Conservation (phyloP, 2,797 vertebrate genomes). For the Alca torda region DNA sequence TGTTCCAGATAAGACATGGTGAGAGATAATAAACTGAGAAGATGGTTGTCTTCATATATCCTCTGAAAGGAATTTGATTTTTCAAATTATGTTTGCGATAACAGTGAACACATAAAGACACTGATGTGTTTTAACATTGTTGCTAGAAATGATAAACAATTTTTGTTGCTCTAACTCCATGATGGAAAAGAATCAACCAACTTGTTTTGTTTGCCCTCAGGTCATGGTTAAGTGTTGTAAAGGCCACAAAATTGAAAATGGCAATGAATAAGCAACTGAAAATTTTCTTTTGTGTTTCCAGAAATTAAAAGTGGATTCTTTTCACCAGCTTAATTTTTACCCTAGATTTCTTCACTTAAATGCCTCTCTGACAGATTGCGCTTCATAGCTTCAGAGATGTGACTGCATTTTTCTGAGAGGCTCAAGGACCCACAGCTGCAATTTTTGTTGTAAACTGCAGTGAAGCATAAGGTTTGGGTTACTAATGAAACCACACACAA, state of each 20-base stretch:
- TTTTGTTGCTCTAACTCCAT: conserved; percentile 39
- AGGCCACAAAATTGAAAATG: background rate
- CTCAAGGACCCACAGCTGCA: background rate
- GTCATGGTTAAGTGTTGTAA: conserved; percentile 18
- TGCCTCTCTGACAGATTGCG: background rate
- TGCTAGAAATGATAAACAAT: conserved; percentile 47
- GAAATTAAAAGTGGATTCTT: background rate
- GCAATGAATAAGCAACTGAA: background rate
- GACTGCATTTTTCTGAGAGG: background rate
- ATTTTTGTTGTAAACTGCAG: background rate
- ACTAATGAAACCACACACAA: background rate
- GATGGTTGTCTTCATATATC: background rate
- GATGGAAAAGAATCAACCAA: conserved; percentile 26
- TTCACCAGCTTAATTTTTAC: background rate
- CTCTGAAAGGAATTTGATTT: conserved; percentile 50
- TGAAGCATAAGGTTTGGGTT: background rate
- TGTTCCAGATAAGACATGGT: background rate
- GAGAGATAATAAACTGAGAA: conserved; percentile 48
- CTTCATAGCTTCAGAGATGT: background rate
- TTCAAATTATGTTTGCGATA: conserved; percentile 55
- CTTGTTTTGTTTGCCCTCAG: conserved; percentile 50
- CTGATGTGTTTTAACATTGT: conserved; percentile 32
- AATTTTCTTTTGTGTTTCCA: background rate
- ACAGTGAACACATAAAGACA: conserved; percentile 37
- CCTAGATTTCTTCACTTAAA: background rate